Conservation (phyloP, 2,888 invertebrate genomes). For the Lomographa bimaculata region DNA sequence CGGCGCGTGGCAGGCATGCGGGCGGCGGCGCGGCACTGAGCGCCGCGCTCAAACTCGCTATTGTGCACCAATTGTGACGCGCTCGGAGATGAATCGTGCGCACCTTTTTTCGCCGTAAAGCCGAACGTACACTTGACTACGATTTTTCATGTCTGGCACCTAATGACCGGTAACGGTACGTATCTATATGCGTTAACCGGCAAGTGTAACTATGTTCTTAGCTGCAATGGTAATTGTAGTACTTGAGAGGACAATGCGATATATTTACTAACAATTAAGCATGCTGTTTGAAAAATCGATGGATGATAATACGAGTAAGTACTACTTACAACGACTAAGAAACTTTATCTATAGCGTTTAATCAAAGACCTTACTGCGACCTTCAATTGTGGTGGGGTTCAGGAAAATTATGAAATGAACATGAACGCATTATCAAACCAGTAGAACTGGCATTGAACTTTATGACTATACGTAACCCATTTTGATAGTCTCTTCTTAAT, state of each 20-base stretch:
- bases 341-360: conserved; percentile 12
- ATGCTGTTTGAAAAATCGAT: no score
- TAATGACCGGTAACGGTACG: neutral
- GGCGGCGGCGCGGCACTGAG: conserved; percentile 59
- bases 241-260: neutral
- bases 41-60: conserved; percentile 37
- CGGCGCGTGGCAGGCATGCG: conserved; percentile 73
- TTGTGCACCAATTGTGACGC: conserved; percentile 65
- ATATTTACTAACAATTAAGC: conserved; percentile 3
- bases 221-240: neutral
- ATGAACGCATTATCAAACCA: no score
- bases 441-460: no score
- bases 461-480: no score
- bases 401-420: conserved; percentile 16
- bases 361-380: conserved; percentile 15
- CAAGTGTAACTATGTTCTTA: neutral
- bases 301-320: conserved; percentile 3
- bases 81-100: conserved; percentile 45
- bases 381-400: conserved; percentile 22
- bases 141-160: conserved; percentile 3
- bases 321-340: neutral
- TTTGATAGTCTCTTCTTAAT: no score
- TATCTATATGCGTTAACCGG: neutral
- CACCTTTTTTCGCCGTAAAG: conserved; percentile 51
- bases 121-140: conserved; percentile 36